Conservation (phyloP, 2,113 vertebrate species). For the Grammatotria lemairii region DNA sequence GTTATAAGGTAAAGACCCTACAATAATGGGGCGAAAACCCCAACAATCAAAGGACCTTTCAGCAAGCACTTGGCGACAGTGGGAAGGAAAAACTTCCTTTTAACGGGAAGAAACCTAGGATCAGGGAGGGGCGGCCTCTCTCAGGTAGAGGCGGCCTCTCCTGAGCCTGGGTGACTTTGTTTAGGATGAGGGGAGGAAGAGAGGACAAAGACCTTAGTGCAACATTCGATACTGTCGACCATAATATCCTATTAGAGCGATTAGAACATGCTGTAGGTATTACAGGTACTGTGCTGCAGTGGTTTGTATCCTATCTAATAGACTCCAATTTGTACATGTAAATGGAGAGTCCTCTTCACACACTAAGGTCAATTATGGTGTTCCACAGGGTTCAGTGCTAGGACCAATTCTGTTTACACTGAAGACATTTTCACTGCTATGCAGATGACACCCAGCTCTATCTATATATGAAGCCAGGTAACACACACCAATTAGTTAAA, state of each 20-base stretch:
- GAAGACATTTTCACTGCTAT: background rate
- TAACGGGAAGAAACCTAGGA: fast-evolving
- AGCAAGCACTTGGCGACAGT: background rate
- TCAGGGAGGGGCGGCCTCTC: background rate
- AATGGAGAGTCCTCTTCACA: background rate
- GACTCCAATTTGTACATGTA: fast-evolving
- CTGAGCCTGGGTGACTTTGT: background rate
- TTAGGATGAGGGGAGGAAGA: background rate
- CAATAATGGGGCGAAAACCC: background rate
- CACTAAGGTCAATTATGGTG: background rate
- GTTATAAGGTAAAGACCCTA: background rate
- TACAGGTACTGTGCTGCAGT: fast-evolving
- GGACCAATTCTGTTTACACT: fast-evolving
- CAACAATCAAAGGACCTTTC: background rate
- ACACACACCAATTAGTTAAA: background rate
- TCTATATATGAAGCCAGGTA: fast-evolving
- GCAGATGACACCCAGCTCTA: background rate
- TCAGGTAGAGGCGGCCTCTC: background rate
- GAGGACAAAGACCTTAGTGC: background rate
- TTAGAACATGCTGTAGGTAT: background rate
- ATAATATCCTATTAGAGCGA: fast-evolving
- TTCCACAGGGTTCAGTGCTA: fast-evolving
- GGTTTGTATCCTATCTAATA: background rate
- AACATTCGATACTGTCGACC: fast-evolving
- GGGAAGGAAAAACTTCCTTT: background rate